phyloP scores from a whole-genome alignment of 1,140 invertebrate species.

The Monochamus saltuarius region DNA sequence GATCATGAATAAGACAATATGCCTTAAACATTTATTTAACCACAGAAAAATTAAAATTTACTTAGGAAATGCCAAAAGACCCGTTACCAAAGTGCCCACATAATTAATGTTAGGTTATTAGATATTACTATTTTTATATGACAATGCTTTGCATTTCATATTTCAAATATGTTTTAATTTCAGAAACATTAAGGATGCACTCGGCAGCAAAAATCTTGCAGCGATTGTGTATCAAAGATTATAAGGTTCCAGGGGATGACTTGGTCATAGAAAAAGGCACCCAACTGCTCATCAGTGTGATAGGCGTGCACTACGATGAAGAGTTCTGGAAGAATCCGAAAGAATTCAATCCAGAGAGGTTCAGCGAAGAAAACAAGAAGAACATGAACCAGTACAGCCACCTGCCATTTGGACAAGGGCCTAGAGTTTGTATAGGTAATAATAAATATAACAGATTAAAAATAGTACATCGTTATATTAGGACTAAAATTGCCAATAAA shows the following conservation, averaged over 20 bases:
- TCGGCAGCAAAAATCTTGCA: conserved; percentile 48
- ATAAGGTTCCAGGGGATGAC: conserved; percentile 49
- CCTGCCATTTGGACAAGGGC: conserved; percentile 68
- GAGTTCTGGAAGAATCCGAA: conserved; percentile 50
- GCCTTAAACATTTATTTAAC: no score
- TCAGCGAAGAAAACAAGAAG: conserved; percentile 49
- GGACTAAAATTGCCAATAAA: no score
- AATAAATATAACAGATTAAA: background rate
- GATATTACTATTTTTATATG: no score
- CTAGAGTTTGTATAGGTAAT: conserved; percentile 64
- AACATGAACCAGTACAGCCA: conserved; percentile 53
- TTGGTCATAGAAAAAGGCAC: conserved; percentile 48
- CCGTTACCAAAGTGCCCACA: no score
- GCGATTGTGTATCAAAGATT: conserved; percentile 47
- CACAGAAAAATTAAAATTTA: no score
- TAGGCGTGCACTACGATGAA: conserved; percentile 50
- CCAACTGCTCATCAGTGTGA: conserved; percentile 36
- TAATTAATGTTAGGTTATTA: no score
- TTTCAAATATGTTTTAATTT: background rate
- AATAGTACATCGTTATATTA: no score
- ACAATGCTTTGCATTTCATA: no score
- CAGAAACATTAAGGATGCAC: conserved; percentile 55
- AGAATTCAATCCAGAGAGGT: conserved; percentile 48
- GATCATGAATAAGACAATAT: no score
- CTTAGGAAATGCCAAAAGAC: no score